Evolutionary conservation across 2,888 invertebrate genomes (phyloP).

Genomic region (Dicyrtoma fusca): DNA sequence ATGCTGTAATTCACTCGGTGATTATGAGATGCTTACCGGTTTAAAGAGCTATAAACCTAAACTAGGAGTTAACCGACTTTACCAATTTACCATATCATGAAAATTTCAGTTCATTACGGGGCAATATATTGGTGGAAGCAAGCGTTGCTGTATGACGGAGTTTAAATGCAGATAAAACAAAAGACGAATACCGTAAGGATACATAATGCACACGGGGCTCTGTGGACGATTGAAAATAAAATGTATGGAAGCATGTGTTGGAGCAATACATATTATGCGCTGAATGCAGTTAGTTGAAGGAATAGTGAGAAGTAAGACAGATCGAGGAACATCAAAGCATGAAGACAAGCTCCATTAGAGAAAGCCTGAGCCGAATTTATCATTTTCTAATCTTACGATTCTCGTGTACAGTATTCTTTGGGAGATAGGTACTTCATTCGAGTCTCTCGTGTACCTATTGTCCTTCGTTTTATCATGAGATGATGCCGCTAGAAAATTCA

Average conservation of each 20-base stretch:
- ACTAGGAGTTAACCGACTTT: too few species aligned
- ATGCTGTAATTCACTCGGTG: too few species aligned
- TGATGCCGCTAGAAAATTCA: constrained; percentile 16
- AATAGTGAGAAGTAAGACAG: constrained; percentile 43
- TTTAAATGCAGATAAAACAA: constrained; percentile 7
- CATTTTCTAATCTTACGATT: constrained; percentile 52
- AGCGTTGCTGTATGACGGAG: too few species aligned
- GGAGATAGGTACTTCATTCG: not conserved
- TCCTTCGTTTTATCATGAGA: constrained; percentile 5
- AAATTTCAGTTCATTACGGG: too few species aligned
- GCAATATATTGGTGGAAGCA: too few species aligned
- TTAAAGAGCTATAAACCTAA: too few species aligned
- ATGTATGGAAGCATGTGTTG: not conserved
- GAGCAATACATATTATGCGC: not conserved
- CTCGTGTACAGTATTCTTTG: not conserved
- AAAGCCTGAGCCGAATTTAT: constrained; percentile 54
- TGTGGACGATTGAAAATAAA: not conserved
- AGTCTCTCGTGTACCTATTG: not conserved
- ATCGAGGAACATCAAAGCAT: constrained; percentile 54
- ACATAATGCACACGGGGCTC: constrained; percentile 14
- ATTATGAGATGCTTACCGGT: too few species aligned
- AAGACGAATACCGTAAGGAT: not conserved
- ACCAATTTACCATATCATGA: too few species aligned
- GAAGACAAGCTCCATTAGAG: constrained; percentile 56
- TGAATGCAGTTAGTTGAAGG: constrained; percentile 5